phyloP scores from a whole-genome alignment of 2,113 vertebrate genomes.

The Pantherophis guttatus region DNA sequence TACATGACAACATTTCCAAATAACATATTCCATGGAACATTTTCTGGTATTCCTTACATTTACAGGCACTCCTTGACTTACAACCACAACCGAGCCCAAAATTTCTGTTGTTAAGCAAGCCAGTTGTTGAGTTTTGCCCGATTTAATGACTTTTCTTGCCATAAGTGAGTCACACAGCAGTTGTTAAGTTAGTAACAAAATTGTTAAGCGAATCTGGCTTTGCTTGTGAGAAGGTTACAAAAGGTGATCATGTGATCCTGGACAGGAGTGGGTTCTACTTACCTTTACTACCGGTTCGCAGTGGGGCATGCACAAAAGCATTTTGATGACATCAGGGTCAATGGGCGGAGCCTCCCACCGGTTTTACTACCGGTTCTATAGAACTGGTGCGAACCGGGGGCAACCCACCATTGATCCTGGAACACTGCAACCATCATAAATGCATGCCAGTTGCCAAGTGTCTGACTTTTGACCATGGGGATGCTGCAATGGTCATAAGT shows the following conservation, averaged over 20 bases:
- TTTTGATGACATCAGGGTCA: too few species aligned
- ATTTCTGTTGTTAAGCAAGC: not conserved
- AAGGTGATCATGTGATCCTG: not conserved
- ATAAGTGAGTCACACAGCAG: too few species aligned
- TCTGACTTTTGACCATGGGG: not conserved
- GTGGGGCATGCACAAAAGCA: too few species aligned
- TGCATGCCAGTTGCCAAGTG: not conserved
- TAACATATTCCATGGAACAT: not conserved
- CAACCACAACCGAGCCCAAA: not conserved
- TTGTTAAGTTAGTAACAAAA: not conserved
- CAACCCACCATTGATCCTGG: too few species aligned
- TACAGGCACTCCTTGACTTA: not conserved
- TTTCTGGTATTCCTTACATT: not conserved
- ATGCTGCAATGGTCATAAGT: not conserved
- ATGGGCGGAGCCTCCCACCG: too few species aligned
- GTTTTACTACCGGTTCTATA: too few species aligned
- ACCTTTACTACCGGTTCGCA: too few species aligned
- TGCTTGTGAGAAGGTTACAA: not conserved
- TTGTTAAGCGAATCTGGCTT: not conserved
- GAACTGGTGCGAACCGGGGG: too few species aligned
- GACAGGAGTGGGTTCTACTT: too few species aligned
- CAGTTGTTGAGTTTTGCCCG: not conserved
- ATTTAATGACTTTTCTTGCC: not conserved
- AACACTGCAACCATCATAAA: not conserved
- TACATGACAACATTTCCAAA: not conserved